These are phyloP conservation scores for Eptatretus atami DNA, from an alignment of 2,797 vertebrate genomes.

Conservation along the genomic window DNA sequence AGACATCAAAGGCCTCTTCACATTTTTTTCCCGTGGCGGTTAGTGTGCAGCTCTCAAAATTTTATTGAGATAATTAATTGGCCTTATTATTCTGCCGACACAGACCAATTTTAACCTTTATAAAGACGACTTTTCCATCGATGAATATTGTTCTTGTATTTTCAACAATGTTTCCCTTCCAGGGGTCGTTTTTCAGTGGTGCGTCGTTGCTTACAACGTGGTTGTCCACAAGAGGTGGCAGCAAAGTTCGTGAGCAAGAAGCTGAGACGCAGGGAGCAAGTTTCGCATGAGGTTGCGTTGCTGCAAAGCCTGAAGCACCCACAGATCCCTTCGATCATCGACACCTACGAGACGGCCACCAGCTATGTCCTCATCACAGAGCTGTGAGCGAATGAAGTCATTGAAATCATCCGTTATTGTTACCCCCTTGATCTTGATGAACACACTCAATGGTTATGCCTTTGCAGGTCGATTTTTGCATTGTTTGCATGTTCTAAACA, in stretches of 20 bases:
- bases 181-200: constrained; percentile 86
- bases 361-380: constrained; percentile 57
- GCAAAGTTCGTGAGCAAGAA: constrained; percentile 86
- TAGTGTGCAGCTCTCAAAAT: not conserved
- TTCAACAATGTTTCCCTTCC: constrained; percentile 9
- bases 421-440: too few relatives aligned
- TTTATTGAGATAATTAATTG: not conserved
- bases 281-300: constrained; percentile 54
- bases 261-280: constrained; percentile 88
- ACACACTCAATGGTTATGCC: too few relatives aligned
- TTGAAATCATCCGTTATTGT: too few relatives aligned
- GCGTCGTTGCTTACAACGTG: constrained; percentile 60
- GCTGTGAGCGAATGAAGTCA: constrained; percentile 24
- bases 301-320: constrained; percentile 50
- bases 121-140: not conserved
- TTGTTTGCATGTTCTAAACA: too few relatives aligned
- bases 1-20: too few relatives aligned
- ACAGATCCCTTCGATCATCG: constrained; percentile 46
- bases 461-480: too few relatives aligned
- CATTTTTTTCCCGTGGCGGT: too few relatives aligned
- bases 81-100: not conserved
- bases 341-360: constrained; percentile 50
- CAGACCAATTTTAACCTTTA: not conserved
- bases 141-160: not conserved
- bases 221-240: constrained; percentile 56